phyloP scores from a whole-genome alignment of 2,888 invertebrate species.

The Synanthedon vespiformis region DNA sequence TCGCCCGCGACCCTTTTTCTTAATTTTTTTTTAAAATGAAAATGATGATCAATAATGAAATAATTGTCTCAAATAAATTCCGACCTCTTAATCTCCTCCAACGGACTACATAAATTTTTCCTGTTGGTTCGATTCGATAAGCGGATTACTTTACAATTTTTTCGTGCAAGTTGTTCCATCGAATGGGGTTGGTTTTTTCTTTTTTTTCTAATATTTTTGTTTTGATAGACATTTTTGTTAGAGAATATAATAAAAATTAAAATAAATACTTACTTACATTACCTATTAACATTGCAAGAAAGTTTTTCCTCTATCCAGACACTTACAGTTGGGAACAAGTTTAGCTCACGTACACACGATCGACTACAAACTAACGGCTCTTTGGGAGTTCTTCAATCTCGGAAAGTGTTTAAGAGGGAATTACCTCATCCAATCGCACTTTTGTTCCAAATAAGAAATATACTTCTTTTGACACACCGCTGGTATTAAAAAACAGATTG shows the following conservation, averaged over 20 bases:
- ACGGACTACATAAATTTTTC: no score
- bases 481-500: no score
- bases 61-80: no score
- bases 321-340: conserved; percentile 22
- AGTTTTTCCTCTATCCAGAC: conserved; percentile 2
- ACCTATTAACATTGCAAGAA: not conserved
- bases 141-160: no score
- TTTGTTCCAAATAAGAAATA: conserved; percentile 18
- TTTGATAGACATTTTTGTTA: not conserved
- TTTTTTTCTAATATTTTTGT: no score
- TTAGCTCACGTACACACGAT: conserved; percentile 41
- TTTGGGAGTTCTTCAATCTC: conserved; percentile 20
- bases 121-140: no score
- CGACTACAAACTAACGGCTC: conserved; percentile 32
- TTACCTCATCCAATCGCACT: conserved; percentile 13
- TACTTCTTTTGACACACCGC: conserved; percentile 12
- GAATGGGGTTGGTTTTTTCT: no score
- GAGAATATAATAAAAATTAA: not conserved
- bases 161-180: no score
- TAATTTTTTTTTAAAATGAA: no score
- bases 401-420: conserved; percentile 12
- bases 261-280: not conserved
- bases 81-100: no score
- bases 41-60: no score
- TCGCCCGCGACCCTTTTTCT: no score